Evolutionary conservation across 2,113 vertebrate species (phyloP).

Genomic region (Apteryx mantelli): DNA sequence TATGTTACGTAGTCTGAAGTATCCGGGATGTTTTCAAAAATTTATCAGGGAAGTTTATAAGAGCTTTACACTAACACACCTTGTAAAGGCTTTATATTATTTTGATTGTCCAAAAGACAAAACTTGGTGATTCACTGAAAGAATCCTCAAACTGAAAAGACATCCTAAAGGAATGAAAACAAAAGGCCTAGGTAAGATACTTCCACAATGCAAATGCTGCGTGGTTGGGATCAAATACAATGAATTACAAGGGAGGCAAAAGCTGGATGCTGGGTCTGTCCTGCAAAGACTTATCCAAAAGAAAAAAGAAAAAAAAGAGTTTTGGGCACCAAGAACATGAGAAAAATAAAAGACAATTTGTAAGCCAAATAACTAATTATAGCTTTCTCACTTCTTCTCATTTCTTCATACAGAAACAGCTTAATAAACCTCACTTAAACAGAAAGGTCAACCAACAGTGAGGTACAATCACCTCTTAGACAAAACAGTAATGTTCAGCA

Average conservation of each 20-base stretch:
- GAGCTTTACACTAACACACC: not conserved
- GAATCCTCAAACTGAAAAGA: not conserved
- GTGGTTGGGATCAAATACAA: not conserved
- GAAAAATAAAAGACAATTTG: not conserved
- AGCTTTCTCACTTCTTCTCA: too few relatives aligned
- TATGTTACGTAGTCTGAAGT: not conserved
- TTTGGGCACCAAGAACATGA: not conserved
- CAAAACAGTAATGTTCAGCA: rapidly evolving
- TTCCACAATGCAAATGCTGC: not conserved
- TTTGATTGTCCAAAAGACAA: not conserved
- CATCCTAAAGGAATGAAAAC: not conserved
- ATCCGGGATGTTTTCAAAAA: not conserved
- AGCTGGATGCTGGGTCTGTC: not conserved
- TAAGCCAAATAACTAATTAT: not conserved
- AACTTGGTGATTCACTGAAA: not conserved
- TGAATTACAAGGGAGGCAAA: not conserved
- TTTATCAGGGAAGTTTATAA: not conserved
- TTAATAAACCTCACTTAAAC: not conserved
- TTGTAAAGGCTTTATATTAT: not conserved
- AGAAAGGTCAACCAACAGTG: rapidly evolving
- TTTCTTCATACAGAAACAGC: not conserved
- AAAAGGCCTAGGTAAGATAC: not conserved
- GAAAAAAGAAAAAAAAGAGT: not conserved
- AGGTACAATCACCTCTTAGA: not conserved
- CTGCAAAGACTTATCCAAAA: not conserved